phyloP scores from a whole-genome alignment of 1,140 invertebrate genomes.

The Solenopsis fugax region DNA sequence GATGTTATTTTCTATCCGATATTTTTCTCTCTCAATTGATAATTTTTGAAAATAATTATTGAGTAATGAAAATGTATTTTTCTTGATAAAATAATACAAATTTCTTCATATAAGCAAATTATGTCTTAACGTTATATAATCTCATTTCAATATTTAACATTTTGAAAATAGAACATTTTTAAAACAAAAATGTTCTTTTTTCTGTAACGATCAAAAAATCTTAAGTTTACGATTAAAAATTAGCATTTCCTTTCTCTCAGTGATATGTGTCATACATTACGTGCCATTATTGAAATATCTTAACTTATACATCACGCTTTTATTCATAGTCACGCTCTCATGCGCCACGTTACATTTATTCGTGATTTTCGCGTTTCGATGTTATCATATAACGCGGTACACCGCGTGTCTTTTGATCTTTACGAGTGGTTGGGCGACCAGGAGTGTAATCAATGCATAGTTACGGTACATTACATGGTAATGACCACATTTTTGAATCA shows the following conservation, averaged over 20 bases:
- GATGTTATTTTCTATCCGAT: no score
- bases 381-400: not conserved
- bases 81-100: no score
- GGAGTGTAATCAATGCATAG: conserved; percentile 28
- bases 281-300: not conserved
- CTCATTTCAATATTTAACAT: no score
- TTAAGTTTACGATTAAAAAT: not conserved
- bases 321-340: not conserved
- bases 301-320: not conserved
- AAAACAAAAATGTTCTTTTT: not conserved
- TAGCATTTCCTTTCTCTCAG: not conserved
- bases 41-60: no score
- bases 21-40: no score
- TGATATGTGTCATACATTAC: not conserved
- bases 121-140: no score
- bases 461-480: conserved; percentile 40
- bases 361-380: not conserved
- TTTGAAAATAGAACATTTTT: no score
- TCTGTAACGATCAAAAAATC: not conserved
- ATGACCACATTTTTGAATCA: conserved; percentile 55
- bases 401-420: conserved; percentile 29
- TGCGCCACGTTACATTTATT: conserved; percentile 3
- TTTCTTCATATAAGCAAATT: no score
- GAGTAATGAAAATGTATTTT: no score
- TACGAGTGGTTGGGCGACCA: not conserved